These are phyloP conservation scores for Nestor notabilis DNA, from an alignment of 2,113 vertebrate genomes.

Conservation along the genomic window DNA sequence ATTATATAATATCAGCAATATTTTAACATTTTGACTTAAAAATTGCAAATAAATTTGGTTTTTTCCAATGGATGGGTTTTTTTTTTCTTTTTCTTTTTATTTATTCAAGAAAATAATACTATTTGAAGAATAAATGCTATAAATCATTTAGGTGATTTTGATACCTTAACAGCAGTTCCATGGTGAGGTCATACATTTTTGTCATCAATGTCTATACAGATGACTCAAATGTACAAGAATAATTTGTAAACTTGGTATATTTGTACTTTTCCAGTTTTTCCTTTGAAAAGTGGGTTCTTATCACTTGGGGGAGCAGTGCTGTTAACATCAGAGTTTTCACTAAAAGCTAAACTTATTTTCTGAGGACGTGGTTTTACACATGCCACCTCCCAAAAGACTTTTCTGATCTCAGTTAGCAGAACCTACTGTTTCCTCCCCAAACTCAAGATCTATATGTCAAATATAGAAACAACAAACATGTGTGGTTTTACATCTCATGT, in stretches of 20 bases:
- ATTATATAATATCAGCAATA: background rate
- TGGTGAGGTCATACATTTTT: background rate
- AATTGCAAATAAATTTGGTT: background rate
- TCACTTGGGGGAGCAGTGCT: background rate
- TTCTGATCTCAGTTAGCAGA: constrained; percentile 20
- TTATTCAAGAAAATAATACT: background rate
- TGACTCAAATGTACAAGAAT: background rate
- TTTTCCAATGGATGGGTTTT: background rate
- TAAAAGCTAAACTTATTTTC: background rate
- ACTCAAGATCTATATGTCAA: background rate
- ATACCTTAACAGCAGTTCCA: background rate
- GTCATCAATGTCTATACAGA: background rate
- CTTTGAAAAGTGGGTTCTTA: background rate
- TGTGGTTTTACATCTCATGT: constrained; percentile 1
- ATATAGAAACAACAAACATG: constrained; percentile 22
- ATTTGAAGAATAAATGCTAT: background rate
- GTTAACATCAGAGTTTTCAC: background rate
- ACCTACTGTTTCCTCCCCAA: background rate
- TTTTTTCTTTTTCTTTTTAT: background rate
- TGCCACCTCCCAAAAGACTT: background rate
- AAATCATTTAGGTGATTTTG: background rate
- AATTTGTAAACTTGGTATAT: background rate
- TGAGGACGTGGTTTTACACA: background rate
- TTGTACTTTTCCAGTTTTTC: background rate
- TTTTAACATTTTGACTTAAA: background rate